Conservation (phyloP, 2,888 invertebrate species). For the Hydropsyche betteni region DNA sequence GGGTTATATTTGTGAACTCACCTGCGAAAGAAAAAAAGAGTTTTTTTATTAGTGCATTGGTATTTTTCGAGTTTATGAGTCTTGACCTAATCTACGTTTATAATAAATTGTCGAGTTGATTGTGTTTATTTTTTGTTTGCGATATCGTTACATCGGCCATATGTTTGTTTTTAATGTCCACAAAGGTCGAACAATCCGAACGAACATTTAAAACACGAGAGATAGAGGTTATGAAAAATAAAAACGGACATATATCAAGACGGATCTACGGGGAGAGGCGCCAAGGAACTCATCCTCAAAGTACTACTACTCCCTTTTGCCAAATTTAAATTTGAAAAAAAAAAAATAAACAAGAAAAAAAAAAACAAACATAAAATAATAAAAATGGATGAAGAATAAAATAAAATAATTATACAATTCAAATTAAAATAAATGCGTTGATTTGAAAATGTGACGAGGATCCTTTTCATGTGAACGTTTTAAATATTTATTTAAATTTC, state of each 20-base stretch:
- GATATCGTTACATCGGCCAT: slow-evolving; percentile 34
- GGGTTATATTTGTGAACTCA: slow-evolving; percentile 10
- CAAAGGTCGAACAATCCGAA: slow-evolving; percentile 20
- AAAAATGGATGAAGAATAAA: no score
- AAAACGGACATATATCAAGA: slow-evolving; percentile 48
- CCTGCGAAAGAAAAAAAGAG: slow-evolving; percentile 25
- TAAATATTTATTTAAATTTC: no score
- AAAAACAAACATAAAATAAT: no score
- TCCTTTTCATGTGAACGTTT: no score
- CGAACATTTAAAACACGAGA: slow-evolving; percentile 37
- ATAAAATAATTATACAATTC: no score
- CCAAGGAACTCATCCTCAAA: slow-evolving; percentile 34
- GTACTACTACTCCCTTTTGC: not conserved
- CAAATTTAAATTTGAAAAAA: no score
- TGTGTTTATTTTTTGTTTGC: not conserved
- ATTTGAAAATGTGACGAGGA: no score
- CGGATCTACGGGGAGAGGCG: slow-evolving; percentile 44
- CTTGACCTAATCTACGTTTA: not conserved
- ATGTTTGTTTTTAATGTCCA: slow-evolving; percentile 39
- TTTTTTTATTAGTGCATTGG: not conserved
- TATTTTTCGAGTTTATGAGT: not conserved
- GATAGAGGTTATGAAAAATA: slow-evolving; percentile 43
- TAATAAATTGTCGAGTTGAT: not conserved
- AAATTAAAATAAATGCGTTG: no score
- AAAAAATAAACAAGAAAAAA: no score